A percentile compares a stretch with the other conserved stretches of the same genome.
Evolutionary conservation across 2,113 vertebrate genomes (phyloP).

Genomic region (Aegotheles bennettii): DNA sequence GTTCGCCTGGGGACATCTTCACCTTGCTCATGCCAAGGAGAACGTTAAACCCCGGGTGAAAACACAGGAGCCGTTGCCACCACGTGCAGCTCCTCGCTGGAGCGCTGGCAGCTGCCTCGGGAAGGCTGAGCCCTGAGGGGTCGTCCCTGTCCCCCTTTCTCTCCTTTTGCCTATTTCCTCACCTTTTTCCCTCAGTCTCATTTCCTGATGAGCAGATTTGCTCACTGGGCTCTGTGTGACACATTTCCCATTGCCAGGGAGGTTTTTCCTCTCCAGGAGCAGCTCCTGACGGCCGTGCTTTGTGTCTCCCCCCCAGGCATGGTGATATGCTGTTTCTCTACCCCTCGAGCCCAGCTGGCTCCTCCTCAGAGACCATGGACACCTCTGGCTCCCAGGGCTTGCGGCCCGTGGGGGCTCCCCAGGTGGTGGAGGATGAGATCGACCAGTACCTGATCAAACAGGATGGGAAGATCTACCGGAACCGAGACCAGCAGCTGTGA

Average conservation of each 20-base stretch:
- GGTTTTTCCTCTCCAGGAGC: neutral
- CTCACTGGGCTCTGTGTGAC: too few relatives aligned
- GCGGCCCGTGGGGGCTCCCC: conserved; percentile 75
- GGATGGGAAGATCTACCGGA: conserved; percentile 96
- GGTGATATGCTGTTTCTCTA: conserved; percentile 95
- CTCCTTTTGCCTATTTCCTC: neutral
- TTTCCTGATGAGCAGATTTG: neutral
- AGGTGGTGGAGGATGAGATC: conserved; percentile 90
- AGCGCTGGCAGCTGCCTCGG: neutral
- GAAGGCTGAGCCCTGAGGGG: neutral
- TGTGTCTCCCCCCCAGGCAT: conserved; percentile 74
- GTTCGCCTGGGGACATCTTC: too few relatives aligned
- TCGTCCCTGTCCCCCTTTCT: neutral
- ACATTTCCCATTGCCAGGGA: fast-evolving
- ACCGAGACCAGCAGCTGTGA: conserved; percentile 91
- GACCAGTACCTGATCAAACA: conserved; percentile 94
- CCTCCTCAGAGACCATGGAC: conserved; percentile 92
- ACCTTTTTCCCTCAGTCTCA: neutral
- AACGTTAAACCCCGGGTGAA: too few relatives aligned
- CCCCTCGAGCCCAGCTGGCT: conserved; percentile 79
- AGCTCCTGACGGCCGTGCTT: neutral
- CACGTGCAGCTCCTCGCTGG: too few relatives aligned
- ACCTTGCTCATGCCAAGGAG: too few relatives aligned
- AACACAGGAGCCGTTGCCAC: too few relatives aligned
- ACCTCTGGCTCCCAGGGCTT: conserved; percentile 75